Conservation (phyloP, 2,113 vertebrate species). For the Leptosomus discolor region DNA sequence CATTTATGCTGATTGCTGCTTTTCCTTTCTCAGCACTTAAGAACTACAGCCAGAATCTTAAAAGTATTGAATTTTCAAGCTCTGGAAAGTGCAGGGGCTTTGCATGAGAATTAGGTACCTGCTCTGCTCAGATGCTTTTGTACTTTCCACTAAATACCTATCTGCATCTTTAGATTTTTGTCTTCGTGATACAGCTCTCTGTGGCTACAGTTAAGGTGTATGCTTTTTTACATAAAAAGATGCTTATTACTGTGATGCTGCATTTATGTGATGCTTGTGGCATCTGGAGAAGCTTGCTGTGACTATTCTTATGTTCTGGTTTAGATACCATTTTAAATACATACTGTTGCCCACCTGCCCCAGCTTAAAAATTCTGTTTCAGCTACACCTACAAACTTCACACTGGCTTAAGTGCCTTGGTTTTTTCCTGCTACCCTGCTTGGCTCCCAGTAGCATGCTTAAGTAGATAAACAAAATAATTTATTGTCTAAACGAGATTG, state of each 20-base stretch:
- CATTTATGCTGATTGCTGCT: not conserved
- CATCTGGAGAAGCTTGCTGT: not conserved
- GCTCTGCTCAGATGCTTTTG: not conserved
- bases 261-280: not conserved
- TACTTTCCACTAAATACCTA: not conserved
- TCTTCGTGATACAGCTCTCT: not conserved
- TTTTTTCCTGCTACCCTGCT: not conserved
- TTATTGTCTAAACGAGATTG: not conserved
- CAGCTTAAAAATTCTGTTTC: not conserved
- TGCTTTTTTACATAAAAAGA: not conserved
- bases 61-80: not conserved
- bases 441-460: not conserved
- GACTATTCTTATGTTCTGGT: not conserved
- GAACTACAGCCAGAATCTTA: not conserved
- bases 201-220: not conserved
- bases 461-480: not conserved
- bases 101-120: not conserved
- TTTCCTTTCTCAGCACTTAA: not conserved
- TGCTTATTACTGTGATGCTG: not conserved
- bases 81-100: not conserved
- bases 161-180: not conserved
- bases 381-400: not conserved
- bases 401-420: not conserved
- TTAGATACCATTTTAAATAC: not conserved
- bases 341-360: not conserved